phyloP scores from a whole-genome alignment of 2,888 invertebrate species.

The Diadromus collaris region DNA sequence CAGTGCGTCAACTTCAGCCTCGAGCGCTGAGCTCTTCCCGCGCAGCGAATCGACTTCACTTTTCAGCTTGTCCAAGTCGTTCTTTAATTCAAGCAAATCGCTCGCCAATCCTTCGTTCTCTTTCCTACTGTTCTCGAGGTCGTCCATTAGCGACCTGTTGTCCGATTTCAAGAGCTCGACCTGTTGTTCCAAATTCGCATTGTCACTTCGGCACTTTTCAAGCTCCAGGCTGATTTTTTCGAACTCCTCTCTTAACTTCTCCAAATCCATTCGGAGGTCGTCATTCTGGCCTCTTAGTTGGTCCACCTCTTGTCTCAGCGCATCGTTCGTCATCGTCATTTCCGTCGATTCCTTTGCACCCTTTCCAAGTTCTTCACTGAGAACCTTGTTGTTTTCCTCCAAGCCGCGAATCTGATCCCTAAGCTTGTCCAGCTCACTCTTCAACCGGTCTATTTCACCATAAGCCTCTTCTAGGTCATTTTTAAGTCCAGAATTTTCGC shows the following conservation, averaged over 20 bases:
- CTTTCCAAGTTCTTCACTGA: conserved; percentile 33
- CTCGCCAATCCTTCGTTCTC: conserved; percentile 48
- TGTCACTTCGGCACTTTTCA: conserved; percentile 37
- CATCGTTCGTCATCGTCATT: conserved; percentile 40
- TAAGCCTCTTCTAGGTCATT: conserved; percentile 37
- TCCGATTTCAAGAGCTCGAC: conserved; percentile 45
- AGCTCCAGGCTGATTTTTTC: conserved; percentile 51
- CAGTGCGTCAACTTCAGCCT: conserved; percentile 38
- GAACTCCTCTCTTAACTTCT: conserved; percentile 35
- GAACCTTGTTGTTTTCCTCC: conserved; percentile 13
- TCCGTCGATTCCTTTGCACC: conserved; percentile 42
- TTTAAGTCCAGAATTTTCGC: conserved; percentile 45
- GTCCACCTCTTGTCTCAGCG: conserved; percentile 35
- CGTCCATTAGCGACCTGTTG: conserved; percentile 45
- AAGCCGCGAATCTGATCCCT: conserved; percentile 29
- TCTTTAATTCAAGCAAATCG: conserved; percentile 44
- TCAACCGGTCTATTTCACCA: conserved; percentile 41
- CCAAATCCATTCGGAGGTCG: conserved; percentile 30
- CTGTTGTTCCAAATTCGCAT: conserved; percentile 33
- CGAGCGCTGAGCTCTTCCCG: conserved; percentile 37
- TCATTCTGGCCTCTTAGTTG: conserved; percentile 41
- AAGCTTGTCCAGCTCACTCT: conserved; percentile 48
- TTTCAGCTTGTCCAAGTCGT: conserved; percentile 40
- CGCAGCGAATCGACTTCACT: conserved; percentile 54
- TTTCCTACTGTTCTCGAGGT: conserved; percentile 32